Conservation (phyloP, 2,888 invertebrate species). For the Teleiodes luculella region DNA sequence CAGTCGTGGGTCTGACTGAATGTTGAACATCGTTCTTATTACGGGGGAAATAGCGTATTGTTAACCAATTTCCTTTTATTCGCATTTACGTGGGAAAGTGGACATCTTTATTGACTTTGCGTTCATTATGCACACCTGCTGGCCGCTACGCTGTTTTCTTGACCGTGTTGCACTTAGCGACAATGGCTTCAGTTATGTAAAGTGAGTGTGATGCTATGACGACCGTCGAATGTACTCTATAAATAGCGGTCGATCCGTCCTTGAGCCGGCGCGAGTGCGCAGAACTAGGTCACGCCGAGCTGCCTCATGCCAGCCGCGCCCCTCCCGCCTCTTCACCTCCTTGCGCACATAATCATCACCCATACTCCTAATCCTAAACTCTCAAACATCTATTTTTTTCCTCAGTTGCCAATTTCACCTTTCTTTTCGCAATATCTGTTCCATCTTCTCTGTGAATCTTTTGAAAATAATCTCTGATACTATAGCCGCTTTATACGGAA, state of each 20-base stretch:
- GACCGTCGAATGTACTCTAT: constrained; percentile 71
- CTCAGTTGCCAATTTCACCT: constrained; percentile 29
- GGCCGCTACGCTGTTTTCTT: no score
- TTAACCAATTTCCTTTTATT: constrained; percentile 40
- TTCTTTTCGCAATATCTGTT: constrained; percentile 27
- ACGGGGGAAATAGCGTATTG: constrained; percentile 53
- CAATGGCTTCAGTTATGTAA: constrained; percentile 67
- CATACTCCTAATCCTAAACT: constrained; percentile 24
- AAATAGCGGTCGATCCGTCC: constrained; percentile 76
- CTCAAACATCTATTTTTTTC: constrained; percentile 35
- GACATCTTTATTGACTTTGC: no score
- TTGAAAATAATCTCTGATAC: no score
- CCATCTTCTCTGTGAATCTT: constrained; percentile 26
- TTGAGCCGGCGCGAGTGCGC: constrained; percentile 68
- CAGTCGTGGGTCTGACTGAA: no score
- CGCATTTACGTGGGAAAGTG: constrained; percentile 55
- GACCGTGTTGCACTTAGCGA: constrained; percentile 58
- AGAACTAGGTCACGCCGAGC: constrained; percentile 71
- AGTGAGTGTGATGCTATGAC: constrained; percentile 63
- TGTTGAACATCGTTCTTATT: constrained; percentile 38
- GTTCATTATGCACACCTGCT: constrained; percentile 32
- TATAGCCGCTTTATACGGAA: no score
- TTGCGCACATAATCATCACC: constrained; percentile 32
- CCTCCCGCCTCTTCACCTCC: constrained; percentile 38
- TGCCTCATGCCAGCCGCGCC: constrained; percentile 44